Evolutionary conservation across 35 echinoderm and acorn worm genomes (phyloP), one percentile per base, ranked within the genome.

Genomic region (Lytechinus variegatus): DNA sequence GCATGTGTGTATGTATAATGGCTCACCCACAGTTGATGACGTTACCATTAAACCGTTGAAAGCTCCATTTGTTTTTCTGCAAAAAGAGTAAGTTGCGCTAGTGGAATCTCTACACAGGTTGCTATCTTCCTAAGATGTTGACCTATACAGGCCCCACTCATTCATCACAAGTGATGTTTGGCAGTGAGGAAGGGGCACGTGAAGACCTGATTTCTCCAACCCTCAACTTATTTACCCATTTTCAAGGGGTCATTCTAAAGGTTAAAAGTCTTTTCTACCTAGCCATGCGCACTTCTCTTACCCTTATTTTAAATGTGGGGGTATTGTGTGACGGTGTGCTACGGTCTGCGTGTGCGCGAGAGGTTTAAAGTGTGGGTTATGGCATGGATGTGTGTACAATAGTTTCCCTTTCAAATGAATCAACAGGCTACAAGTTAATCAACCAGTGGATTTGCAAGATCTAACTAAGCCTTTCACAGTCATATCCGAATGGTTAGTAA

Each of bases 191-290:
- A 16, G 66, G 66, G 66, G 19, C 66, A n/a, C 6, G 16, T 24
- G 19, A 19, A 79, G 66, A 79, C 66, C 66, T 79, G 14, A 79
- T 79, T 79, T 79, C 19, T 19, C 16, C 66, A 79, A 79, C 66
- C 66, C 66, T 79, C 19, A 79, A 79, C 66, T 79, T 79, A 79
- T 79, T 79, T 79, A 79, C 66, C 66, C 66, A 79, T 79, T 79
- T 79, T 79, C 66, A 79, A 79, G 66, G 66, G 66, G 66, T 79
- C 66, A 79, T 79, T 79, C 66, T 14, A 79, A 79, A 79, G 66
- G 66, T 79, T 19, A 79, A 79, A n/a, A 79, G 16, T 16, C 66
- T 79, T 14, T 24, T 79, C 66, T 79, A 79, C 66, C 66, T 79
- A 24, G 16, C 66, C 66, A 79, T 79, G 66, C 21, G 66, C 66